Conservation (phyloP, 2,888 invertebrate species). For the Ariolimax columbianus region DNA sequence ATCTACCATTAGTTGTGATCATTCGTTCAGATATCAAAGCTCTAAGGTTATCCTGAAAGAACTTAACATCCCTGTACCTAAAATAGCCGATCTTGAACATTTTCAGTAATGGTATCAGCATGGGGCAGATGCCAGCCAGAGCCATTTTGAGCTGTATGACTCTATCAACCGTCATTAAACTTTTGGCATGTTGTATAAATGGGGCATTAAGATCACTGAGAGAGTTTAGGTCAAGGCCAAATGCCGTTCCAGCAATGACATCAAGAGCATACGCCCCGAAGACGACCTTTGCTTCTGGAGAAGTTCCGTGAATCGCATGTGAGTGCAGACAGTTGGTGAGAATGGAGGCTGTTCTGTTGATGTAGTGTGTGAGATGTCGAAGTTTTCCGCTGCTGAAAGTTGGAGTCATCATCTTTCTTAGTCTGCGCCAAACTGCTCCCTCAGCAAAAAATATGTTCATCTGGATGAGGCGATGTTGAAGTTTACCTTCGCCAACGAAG, state of each 20-base stretch:
- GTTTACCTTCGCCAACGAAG: slow-evolving; percentile 44
- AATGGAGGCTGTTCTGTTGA: slow-evolving; percentile 34
- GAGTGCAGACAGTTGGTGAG: slow-evolving; percentile 14
- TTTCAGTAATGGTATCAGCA: slow-evolving; percentile 11
- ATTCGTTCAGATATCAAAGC: not conserved
- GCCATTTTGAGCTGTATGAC: slow-evolving; percentile 32
- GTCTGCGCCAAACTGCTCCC: slow-evolving; percentile 37
- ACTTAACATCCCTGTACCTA: slow-evolving; percentile 29
- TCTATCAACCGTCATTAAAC: slow-evolving; percentile 38
- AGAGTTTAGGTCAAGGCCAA: slow-evolving; percentile 51
- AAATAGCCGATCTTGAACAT: slow-evolving; percentile 44
- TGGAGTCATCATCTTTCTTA: slow-evolving; percentile 51
- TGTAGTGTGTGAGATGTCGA: slow-evolving; percentile 16
- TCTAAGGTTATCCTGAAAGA: slow-evolving; percentile 27
- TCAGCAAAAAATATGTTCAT: slow-evolving; percentile 44
- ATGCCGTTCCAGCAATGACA: slow-evolving; percentile 47
- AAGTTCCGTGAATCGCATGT: not conserved
- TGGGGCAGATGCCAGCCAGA: slow-evolving; percentile 35
- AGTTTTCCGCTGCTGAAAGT: slow-evolving; percentile 52
- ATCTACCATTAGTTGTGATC: no score
- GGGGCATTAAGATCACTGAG: slow-evolving; percentile 30
- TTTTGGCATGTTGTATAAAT: slow-evolving; percentile 37
- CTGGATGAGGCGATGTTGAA: slow-evolving; percentile 31
- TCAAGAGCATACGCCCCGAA: slow-evolving; percentile 44
- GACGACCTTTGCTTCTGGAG: slow-evolving; percentile 24